Conservation (phyloP, 1,140 invertebrate species). For the Drosophila pallidifrons region DNA sequence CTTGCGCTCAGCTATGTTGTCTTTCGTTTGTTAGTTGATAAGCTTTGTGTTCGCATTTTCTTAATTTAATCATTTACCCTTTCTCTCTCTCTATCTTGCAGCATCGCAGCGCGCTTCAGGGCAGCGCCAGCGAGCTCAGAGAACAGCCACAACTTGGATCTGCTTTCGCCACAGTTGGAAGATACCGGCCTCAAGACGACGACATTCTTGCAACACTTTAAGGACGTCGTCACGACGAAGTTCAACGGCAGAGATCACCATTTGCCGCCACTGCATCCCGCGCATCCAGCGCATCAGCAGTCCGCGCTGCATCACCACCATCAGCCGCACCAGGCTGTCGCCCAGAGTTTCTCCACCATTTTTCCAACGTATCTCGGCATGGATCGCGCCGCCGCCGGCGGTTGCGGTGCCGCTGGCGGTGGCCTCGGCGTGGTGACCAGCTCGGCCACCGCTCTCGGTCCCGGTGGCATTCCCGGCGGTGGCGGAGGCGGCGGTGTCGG, state of each 20-base stretch:
- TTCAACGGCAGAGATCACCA: conserved; percentile 83
- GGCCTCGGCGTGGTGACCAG: conserved; percentile 85
- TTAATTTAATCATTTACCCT: background rate
- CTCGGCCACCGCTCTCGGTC: conserved; percentile 85
- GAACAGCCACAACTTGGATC: conserved; percentile 77
- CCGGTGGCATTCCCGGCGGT: conserved; percentile 70
- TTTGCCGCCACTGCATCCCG: conserved; percentile 80
- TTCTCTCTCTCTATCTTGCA: conserved; percentile 34
- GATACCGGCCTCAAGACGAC: conserved; percentile 85
- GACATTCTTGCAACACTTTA: conserved; percentile 84
- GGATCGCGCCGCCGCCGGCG: conserved; percentile 81
- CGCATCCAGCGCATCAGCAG: conserved; percentile 77
- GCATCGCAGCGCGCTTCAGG: conserved; percentile 50
- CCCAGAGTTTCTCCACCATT: conserved; percentile 84
- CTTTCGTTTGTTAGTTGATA: background rate
- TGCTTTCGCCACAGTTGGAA: conserved; percentile 80
- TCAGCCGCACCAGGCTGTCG: conserved; percentile 83
- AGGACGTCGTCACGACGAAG: conserved; percentile 85
- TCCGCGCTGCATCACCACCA: conserved; percentile 77
- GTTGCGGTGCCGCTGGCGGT: conserved; percentile 74
- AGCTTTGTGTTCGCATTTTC: background rate
- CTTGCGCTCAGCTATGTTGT: conserved; percentile 8
- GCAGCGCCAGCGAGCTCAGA: conserved; percentile 58
- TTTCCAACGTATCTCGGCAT: conserved; percentile 84
- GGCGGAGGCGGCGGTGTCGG: conserved; percentile 71